Conservation (phyloP, 1,140 invertebrate species). For the Drosophila parvula region DNA sequence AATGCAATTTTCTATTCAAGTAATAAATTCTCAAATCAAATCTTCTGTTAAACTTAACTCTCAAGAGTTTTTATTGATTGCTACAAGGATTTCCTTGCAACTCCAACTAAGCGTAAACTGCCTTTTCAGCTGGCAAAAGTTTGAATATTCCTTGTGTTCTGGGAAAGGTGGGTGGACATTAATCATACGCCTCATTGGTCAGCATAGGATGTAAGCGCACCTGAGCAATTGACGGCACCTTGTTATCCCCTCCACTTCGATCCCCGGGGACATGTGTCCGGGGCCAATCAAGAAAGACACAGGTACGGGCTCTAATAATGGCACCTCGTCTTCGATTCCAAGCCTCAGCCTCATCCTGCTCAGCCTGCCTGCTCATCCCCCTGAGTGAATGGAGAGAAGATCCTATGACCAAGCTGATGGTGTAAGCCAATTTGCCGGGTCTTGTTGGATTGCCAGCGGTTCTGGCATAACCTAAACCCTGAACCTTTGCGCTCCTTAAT, state of each 20-base stretch:
- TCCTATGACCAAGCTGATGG: conserved; percentile 4
- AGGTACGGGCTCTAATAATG: conserved; percentile 18
- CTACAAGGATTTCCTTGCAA: conserved; percentile 4
- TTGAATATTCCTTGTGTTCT: conserved; percentile 11
- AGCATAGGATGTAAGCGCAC: conserved; percentile 39
- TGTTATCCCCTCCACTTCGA: background rate
- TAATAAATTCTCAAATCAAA: conserved; percentile 3
- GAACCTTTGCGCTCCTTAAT: background rate
- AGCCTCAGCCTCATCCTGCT: background rate
- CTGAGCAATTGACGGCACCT: conserved; percentile 48
- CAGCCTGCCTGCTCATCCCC: conserved; percentile 4
- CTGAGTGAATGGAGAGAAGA: background rate
- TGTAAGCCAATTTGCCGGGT: conserved; percentile 61
- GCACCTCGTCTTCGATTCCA: conserved; percentile 3
- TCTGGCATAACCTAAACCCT: background rate
- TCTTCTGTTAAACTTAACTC: background rate
- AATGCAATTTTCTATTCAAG: background rate
- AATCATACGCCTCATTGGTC: conserved; percentile 75
- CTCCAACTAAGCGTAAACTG: conserved; percentile 31
- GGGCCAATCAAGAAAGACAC: conserved; percentile 56
- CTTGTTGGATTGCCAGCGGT: conserved; percentile 27
- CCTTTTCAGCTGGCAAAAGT: conserved; percentile 13
- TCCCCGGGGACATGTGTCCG: conserved; percentile 30
- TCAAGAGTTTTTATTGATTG: conserved; percentile 11
- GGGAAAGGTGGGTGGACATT: conserved; percentile 34